Conservation (phyloP, 2,797 vertebrate species). For the Cephalopachus bancanus region DNA sequence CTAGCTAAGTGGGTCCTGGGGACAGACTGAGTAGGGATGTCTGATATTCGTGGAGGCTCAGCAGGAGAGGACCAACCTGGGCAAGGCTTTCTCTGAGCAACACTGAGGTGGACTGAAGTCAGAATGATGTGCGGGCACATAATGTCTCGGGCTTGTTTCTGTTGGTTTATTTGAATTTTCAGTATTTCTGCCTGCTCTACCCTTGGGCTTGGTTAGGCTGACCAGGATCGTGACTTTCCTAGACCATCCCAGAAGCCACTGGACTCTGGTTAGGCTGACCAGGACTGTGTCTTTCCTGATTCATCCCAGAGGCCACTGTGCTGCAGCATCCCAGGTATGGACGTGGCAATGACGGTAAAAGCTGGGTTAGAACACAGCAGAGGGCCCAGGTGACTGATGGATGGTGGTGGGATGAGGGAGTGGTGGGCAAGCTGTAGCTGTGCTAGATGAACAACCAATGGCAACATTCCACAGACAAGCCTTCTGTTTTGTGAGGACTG, state of each 20-base stretch:
- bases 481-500: background rate
- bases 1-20: background rate
- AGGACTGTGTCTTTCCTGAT: background rate
- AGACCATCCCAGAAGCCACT: background rate
- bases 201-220: background rate
- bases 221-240: background rate
- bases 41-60: background rate
- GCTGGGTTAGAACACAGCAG: background rate
- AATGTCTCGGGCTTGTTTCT: background rate
- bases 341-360: background rate
- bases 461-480: background rate
- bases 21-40: background rate
- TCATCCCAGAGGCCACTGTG: background rate
- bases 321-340: background rate
- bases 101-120: background rate
- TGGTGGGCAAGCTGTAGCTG: background rate
- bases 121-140: no score
- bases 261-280: background rate
- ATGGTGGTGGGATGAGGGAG: accelerated
- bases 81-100: background rate
- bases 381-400: background rate
- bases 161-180: background rate
- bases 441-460: accelerated
- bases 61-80: background rate
- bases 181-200: background rate